These are phyloP conservation scores for Drosophila mauritiana DNA, from an alignment of 1,140 invertebrate genomes.

Conservation along the genomic window DNA sequence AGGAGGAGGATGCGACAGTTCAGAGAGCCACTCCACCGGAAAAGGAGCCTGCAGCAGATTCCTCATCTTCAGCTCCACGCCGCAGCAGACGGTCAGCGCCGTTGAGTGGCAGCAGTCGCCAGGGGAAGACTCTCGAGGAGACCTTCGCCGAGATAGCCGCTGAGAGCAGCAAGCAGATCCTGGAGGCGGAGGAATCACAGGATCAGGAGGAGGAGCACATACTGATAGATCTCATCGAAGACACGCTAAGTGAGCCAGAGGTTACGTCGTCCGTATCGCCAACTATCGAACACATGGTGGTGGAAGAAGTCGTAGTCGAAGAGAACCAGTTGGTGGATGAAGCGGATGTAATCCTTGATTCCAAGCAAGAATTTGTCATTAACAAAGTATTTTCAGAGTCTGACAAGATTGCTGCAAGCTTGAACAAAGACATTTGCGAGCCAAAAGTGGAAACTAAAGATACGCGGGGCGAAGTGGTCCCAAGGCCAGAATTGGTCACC, in stretches of 20 bases:
- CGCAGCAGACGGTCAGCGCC: slow-evolving; percentile 45
- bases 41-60: background rate
- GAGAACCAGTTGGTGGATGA: background rate
- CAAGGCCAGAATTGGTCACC: background rate
- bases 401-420: background rate
- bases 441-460: background rate
- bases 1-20: background rate
- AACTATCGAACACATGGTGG: background rate
- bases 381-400: background rate
- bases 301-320: background rate
- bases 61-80: slow-evolving; percentile 1
- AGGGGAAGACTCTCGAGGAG: slow-evolving; percentile 59
- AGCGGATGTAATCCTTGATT: background rate
- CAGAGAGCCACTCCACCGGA: background rate
- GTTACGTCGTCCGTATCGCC: background rate
- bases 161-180: slow-evolving; percentile 40
- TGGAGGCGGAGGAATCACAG: slow-evolving; percentile 9
- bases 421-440: background rate
- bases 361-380: background rate
- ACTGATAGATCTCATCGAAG: slow-evolving; percentile 41
- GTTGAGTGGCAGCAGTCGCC: background rate
- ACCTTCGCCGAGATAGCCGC: slow-evolving; percentile 65
- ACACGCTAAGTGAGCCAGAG: slow-evolving; percentile 9
- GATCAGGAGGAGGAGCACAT: slow-evolving; percentile 28
- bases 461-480: background rate